Conservation (phyloP, 1,140 invertebrate genomes). For the Pentalonia nigronervosa region DNA sequence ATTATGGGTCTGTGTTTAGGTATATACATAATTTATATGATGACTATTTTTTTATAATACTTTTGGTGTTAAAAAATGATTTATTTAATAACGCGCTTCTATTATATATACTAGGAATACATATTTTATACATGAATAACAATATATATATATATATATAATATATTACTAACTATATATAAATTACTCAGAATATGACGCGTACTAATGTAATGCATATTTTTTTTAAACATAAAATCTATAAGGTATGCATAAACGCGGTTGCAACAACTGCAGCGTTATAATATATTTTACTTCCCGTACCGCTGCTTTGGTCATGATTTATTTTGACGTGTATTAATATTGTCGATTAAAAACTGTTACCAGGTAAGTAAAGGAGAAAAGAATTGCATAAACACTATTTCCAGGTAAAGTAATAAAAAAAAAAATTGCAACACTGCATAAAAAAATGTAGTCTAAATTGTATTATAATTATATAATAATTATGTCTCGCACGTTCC, state of each 20-base stretch:
- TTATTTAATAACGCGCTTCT: neutral
- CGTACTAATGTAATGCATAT: slow-evolving; percentile 3
- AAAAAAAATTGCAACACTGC: neutral
- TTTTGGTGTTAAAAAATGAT: slow-evolving; percentile 8
- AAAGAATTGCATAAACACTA: neutral
- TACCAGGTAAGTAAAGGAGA: neutral
- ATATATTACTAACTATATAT: neutral
- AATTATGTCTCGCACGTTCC: neutral
- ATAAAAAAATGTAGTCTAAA: neutral
- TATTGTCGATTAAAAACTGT: neutral
- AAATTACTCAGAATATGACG: neutral
- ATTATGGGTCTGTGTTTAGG: neutral
- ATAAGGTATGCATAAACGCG: slow-evolving; percentile 3
- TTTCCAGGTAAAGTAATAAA: neutral
- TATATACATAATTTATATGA: neutral
- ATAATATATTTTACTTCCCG: neutral
- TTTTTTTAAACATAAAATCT: neutral
- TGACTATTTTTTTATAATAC: neutral
- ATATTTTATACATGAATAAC: neutral
- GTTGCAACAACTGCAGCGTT: neutral
- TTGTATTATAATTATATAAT: neutral
- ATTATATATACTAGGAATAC: neutral
- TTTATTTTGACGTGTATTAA: neutral
- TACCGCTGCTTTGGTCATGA: neutral
- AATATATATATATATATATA: neutral